phyloP scores from a whole-genome alignment of 2,113 vertebrate genomes.

The Helogale parvula region DNA sequence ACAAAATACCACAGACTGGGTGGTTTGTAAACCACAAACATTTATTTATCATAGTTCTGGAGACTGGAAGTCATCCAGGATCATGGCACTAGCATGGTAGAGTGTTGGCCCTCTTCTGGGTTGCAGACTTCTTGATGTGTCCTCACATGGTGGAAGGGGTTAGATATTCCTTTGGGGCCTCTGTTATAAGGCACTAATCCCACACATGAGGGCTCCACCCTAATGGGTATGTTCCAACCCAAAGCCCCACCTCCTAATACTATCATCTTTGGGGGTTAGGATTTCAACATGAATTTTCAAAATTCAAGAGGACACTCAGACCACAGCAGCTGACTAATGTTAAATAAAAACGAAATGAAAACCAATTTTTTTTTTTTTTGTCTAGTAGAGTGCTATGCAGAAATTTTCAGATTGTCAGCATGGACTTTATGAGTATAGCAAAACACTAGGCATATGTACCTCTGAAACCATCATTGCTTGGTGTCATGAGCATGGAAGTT shows the following conservation, averaged over 20 bases:
- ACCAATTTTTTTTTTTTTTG: not conserved
- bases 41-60: not conserved
- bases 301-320: not conserved
- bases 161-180: not conserved
- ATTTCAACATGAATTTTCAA: not conserved
- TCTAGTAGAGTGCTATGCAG: not conserved
- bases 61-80: not conserved
- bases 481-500: not conserved
- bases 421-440: not conserved
- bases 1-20: not conserved
- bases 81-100: not conserved
- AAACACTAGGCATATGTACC: not conserved
- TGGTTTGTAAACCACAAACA: not conserved
- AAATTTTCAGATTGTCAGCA: not conserved
- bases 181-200: not conserved
- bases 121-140: not conserved
- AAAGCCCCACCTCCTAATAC: not conserved
- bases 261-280: not conserved
- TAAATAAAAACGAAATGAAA: constrained; percentile 4
- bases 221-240: not conserved
- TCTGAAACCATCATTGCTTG: not conserved
- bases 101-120: not conserved
- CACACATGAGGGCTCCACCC: not conserved
- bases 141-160: not conserved
- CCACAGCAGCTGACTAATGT: not conserved